Evolutionary conservation across 2,888 invertebrate genomes (phyloP), one percentile per base, ranked within the genome.

Genomic region (Aphodius sticticus): DNA sequence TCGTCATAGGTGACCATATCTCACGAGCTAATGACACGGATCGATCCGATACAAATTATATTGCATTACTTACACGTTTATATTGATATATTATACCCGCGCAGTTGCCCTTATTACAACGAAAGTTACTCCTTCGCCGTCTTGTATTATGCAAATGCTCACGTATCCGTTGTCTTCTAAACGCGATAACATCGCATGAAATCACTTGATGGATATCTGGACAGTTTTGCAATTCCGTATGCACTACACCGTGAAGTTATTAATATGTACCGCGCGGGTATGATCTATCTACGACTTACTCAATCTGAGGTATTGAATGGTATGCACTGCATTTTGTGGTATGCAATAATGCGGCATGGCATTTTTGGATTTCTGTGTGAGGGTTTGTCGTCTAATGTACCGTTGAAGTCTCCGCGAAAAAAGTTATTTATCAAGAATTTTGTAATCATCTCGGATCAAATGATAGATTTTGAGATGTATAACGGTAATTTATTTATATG

Each of bases 1-100:
- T 53, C 53, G 53, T 53, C 53, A 53, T 53, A 53, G 53, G 53
- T 53, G 53, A 53, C 53, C 53, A 53, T 53, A 53, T 53, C 53
- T 53, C 53, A 53, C 53, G 53, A 9, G 6, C 53, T 53, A 53
- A 53, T 53, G 53, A 53, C 53, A 53, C 53, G 53, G 53, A 53
- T 53, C 53, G 12, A 53, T 53, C 12, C 53, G 12, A 53, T 53
- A 53, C 53, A 53, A 53, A 53, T 53, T 53, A 53, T 53, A 53
- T 53, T 53, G 53, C 53, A 53, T 53, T 53, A 53, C 53, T 53
- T 53, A 53, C 53, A 53, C 53, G 53, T 53, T 26, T 53, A 53
- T 53, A 53, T 12, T 53, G 53, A 53, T 53, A 53, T 53, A 53
- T 53, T 53, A 53, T 53, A 53, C 53, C 53, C 2, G 53, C 4